phyloP scores from a whole-genome alignment of 2,888 invertebrate species.

The Limnephilus marmoratus region DNA sequence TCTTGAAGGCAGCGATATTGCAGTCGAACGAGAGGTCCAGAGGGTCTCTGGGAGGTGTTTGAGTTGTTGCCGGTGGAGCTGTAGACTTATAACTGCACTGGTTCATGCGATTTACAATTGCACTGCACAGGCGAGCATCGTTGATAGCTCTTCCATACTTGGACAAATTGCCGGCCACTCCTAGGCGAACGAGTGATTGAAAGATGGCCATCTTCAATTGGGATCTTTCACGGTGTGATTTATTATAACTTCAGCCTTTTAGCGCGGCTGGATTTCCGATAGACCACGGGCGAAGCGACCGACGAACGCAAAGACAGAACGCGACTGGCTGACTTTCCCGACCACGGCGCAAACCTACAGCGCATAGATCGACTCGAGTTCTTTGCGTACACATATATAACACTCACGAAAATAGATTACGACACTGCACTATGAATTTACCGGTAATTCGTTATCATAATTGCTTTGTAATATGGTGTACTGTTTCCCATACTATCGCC shows the following conservation, averaged over 20 bases:
- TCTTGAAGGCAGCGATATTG: conserved; percentile 94
- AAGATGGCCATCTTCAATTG: conserved; percentile 55
- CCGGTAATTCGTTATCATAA: not conserved
- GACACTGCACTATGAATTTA: not conserved
- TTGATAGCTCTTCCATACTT: conserved; percentile 47
- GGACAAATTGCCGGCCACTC: conserved; percentile 47
- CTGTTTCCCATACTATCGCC: conserved; percentile 11
- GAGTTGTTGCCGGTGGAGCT: conserved; percentile 62
- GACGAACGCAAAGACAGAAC: conserved; percentile 52
- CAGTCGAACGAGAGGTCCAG: conserved; percentile 92
- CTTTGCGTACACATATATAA: conserved; percentile 29
- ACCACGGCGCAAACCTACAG: conserved; percentile 47
- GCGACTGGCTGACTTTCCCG: conserved; percentile 48
- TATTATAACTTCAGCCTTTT: conserved; percentile 23
- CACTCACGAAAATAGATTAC: conserved; percentile 30
- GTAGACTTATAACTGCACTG: conserved; percentile 56
- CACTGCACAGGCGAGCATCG: conserved; percentile 55
- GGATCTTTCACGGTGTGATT: not conserved
- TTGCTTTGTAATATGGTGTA: not conserved
- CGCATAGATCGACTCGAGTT: conserved; percentile 53
- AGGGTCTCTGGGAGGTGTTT: conserved; percentile 77
- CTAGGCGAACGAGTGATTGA: conserved; percentile 58
- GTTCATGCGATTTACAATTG: conserved; percentile 43
- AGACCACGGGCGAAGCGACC: conserved; percentile 41
- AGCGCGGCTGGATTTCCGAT: conserved; percentile 10